Percentiles rank a stretch among this genome's conserved stretches.
Evolutionary conservation across 2,797 vertebrate species (phyloP).

Genomic region (Megalops cyprinoides): DNA sequence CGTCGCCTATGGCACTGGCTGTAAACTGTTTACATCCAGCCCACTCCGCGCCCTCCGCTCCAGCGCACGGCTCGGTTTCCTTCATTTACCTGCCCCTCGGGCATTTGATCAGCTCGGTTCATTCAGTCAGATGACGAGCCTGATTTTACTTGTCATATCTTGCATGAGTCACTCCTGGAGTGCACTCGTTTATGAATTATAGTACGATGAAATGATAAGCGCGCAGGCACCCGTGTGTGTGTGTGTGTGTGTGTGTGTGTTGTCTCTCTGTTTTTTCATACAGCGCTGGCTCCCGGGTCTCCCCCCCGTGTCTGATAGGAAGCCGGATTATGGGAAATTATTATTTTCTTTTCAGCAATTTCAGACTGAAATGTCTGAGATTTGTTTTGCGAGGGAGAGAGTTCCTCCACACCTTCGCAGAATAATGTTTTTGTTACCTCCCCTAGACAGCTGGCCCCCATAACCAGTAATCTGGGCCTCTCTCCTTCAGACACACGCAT

Average conservation of each 20-base stretch:
- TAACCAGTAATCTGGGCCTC: slow-evolving; percentile 8
- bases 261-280: background rate
- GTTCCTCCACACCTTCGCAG: background rate
- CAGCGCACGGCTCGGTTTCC: background rate
- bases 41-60: background rate
- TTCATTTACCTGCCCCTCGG: background rate
- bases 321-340: slow-evolving; percentile 22
- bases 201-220: background rate
- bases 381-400: slow-evolving; percentile 1
- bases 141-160: background rate
- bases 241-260: too few relatives aligned
- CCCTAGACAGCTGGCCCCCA: background rate
- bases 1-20: background rate
- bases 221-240: too few relatives aligned
- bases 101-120: background rate
- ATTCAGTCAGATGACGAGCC: background rate
- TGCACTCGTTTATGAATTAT: background rate
- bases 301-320: slow-evolving; percentile 10
- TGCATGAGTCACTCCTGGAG: too few relatives aligned
- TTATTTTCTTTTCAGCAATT: background rate
- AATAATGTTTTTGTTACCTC: background rate
- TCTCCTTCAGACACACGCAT: slow-evolving; percentile 36
- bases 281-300: background rate
- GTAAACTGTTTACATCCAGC: slow-evolving; percentile 9
- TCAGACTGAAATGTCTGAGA: background rate